phyloP scores from a whole-genome alignment of 2,113 vertebrate species.

The Corynorhinus townsendii region DNA sequence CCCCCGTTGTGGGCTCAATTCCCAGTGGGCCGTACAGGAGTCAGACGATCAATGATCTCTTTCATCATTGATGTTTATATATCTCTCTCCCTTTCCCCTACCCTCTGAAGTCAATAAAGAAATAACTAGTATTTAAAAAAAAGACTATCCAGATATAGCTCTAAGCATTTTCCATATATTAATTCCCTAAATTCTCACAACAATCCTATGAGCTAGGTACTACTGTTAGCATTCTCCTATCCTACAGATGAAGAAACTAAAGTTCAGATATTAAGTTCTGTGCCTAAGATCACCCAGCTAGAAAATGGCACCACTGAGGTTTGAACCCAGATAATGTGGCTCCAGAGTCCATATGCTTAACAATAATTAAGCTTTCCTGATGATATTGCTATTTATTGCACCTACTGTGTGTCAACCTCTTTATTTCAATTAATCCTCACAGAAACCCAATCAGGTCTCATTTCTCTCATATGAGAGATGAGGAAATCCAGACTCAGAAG shows the following conservation, averaged over 20 bases:
- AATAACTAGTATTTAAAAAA: too few relatives aligned
- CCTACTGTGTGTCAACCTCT: neutral
- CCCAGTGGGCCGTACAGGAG: too few relatives aligned
- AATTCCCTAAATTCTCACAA: neutral
- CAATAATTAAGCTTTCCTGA: neutral
- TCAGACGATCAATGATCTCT: too few relatives aligned
- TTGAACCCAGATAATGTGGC: neutral
- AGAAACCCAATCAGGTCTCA: neutral
- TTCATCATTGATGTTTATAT: too few relatives aligned
- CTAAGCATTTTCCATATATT: neutral
- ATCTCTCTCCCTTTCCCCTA: too few relatives aligned
- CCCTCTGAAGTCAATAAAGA: too few relatives aligned
- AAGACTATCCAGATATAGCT: neutral
- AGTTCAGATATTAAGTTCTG: neutral
- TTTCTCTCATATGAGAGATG: neutral
- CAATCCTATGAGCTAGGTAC: neutral
- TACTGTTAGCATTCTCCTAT: neutral
- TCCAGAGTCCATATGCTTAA: neutral
- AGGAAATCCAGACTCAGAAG: neutral
- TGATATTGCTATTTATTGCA: neutral
- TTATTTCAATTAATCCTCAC: neutral
- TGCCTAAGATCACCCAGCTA: too few relatives aligned
- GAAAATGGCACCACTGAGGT: neutral
- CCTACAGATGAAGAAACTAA: neutral
- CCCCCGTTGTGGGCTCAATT: too few relatives aligned